Percentiles rank a stretch among this genome's conserved stretches.
These are phyloP conservation scores for Bombyx mandarina DNA, from an alignment of 1,140 invertebrate genomes.

Conservation along the genomic window DNA sequence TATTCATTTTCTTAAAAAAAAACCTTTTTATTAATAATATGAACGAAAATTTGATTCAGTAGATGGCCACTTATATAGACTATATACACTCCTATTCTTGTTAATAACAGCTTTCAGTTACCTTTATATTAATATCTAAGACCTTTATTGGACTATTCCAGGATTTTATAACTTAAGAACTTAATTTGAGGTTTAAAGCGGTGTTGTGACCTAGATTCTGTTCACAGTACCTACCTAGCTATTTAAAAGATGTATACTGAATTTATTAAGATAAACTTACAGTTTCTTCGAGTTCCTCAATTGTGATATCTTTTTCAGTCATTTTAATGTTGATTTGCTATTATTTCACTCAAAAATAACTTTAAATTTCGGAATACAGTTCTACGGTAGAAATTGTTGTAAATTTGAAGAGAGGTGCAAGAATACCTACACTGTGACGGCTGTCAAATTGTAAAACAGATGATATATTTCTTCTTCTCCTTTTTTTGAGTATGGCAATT, in stretches of 20 bases:
- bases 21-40: too few species aligned
- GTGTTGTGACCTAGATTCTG: slow-evolving; percentile 34
- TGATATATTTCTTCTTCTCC: too few species aligned
- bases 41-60: too few species aligned
- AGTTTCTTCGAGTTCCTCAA: slow-evolving; percentile 48
- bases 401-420: neutral
- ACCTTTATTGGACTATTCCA: neutral
- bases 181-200: neutral
- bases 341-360: slow-evolving; percentile 17
- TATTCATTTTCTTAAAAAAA: too few species aligned
- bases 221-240: slow-evolving; percentile 2
- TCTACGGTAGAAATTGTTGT: neutral
- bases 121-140: neutral
- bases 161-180: neutral
- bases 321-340: slow-evolving; percentile 24
- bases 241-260: neutral
- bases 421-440: too few species aligned
- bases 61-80: too few species aligned
- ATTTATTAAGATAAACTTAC: slow-evolving; percentile 25
- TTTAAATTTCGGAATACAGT: too few species aligned
- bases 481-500: too few species aligned
- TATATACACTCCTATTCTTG: neutral
- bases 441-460: too few species aligned
- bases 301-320: slow-evolving; percentile 46
- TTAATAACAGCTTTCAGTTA: too few species aligned